These are phyloP conservation scores for Watsonalla binaria DNA, from an alignment of 2,888 invertebrate species.

Conservation along the genomic window DNA sequence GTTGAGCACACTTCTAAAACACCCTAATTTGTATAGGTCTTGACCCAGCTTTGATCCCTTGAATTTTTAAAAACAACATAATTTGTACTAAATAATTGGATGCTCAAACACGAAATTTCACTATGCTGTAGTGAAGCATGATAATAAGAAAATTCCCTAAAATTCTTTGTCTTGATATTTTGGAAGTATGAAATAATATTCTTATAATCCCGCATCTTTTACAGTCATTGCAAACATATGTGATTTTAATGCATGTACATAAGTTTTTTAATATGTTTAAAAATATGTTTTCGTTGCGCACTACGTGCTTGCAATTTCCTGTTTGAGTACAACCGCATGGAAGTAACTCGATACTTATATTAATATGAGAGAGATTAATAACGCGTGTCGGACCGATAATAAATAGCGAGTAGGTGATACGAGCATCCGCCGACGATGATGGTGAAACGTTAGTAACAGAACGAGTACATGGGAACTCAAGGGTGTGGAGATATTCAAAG, in stretches of 20 bases:
- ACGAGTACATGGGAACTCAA: too few species aligned
- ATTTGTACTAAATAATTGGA: constrained; percentile 22
- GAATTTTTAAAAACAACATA: constrained; percentile 3
- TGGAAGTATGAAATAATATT: background rate
- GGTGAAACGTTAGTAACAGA: too few species aligned
- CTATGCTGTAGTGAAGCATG: constrained; percentile 4
- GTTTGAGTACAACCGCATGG: constrained; percentile 64
- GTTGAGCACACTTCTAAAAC: constrained; percentile 34
- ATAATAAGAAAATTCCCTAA: background rate
- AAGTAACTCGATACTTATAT: constrained; percentile 27
- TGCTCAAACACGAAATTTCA: constrained; percentile 63
- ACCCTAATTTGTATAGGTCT: constrained; percentile 17
- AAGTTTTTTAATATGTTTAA: constrained; percentile 10
- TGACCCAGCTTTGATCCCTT: constrained; percentile 18
- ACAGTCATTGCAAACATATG: constrained; percentile 7
- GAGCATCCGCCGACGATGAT: background rate
- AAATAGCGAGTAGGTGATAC: background rate
- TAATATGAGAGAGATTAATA: constrained; percentile 12
- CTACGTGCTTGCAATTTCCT: constrained; percentile 52
- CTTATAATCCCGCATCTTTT: background rate
- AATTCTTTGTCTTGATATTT: background rate
- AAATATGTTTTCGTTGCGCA: constrained; percentile 37
- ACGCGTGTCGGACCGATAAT: background rate
- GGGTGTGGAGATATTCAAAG: too few species aligned
- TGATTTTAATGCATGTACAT: constrained; percentile 26